Conservation (phyloP, 2,797 vertebrate species). For the Silurus lanzhouensis region DNA sequence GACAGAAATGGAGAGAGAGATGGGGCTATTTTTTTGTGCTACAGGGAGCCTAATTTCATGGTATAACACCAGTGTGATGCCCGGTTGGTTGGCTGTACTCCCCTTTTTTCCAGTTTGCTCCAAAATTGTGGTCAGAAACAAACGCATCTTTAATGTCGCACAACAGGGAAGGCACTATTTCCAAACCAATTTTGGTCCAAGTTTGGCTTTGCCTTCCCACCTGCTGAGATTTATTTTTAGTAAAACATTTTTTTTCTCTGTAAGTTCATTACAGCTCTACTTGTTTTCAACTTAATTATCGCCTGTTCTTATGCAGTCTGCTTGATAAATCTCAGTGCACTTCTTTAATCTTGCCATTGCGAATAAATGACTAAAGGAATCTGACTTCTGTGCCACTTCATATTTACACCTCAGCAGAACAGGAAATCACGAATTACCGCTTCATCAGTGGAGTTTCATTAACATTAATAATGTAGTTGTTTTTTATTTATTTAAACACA, state of each 20-base stretch:
- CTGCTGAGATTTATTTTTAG: not conserved
- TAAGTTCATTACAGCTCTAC: not conserved
- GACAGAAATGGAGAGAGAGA: slow-evolving; percentile 17
- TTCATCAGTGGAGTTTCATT: not conserved
- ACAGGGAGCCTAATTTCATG: not conserved
- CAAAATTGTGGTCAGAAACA: not conserved
- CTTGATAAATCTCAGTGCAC: not conserved
- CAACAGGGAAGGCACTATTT: not conserved
- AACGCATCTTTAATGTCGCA: not conserved
- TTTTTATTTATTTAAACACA: no score
- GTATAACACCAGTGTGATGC: not conserved
- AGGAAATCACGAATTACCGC: not conserved
- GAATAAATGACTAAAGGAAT: not conserved
- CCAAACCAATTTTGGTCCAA: not conserved
- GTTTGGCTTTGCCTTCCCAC: not conserved
- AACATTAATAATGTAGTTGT: not conserved
- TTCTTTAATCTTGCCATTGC: not conserved
- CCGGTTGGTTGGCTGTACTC: not conserved
- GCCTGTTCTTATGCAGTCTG: not conserved
- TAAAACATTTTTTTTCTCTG: not conserved
- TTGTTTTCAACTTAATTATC: not conserved
- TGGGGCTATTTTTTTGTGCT: not conserved
- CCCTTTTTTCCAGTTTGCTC: not conserved
- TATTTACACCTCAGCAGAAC: not conserved
- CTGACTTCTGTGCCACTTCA: not conserved